Conservation (phyloP, 92 coral and sea anemone species). For the Hydrozoanthus gracilis region DNA sequence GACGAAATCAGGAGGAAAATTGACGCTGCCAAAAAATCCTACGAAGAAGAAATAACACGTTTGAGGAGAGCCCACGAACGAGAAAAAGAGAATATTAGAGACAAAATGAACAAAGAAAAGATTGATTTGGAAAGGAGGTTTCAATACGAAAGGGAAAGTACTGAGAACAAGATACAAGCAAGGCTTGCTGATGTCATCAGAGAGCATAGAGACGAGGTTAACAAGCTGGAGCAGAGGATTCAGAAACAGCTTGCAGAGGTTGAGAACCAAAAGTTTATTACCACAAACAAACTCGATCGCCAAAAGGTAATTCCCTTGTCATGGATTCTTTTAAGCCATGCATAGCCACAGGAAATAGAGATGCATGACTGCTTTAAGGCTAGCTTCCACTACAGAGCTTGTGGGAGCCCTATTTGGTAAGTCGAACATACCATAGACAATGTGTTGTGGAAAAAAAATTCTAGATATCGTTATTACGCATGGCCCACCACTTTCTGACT, state of each 20-base stretch:
- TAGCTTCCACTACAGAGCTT: too few relatives aligned
- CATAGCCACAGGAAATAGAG: too few relatives aligned
- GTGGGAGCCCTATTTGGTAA: too few relatives aligned
- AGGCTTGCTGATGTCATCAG: constrained; percentile 29
- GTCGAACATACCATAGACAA: too few relatives aligned
- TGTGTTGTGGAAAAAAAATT: too few relatives aligned
- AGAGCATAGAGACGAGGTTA: constrained; percentile 37
- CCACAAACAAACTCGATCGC: constrained; percentile 30
- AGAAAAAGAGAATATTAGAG: constrained; percentile 52
- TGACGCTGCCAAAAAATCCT: constrained; percentile 37
- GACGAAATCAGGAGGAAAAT: constrained; percentile 55
- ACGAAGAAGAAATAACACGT: constrained; percentile 49
- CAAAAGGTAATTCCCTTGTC: constrained; percentile 17
- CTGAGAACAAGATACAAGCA: constrained; percentile 34
- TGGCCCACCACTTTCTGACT: too few relatives aligned
- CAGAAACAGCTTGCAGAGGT: constrained; percentile 39
- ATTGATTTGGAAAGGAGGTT: constrained; percentile 30
- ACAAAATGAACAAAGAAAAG: constrained; percentile 55
- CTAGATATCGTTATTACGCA: too few relatives aligned
- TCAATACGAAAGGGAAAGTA: constrained; percentile 38
- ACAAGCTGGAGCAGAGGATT: constrained; percentile 33
- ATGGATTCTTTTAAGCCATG: too few relatives aligned
- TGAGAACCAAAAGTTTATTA: constrained; percentile 37
- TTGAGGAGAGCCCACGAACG: constrained; percentile 55
- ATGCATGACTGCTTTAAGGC: too few relatives aligned